Percentiles rank a stretch among this genome's conserved stretches.
These are phyloP conservation scores for Trematomus loennbergii DNA, from an alignment of 2,113 vertebrate genomes.

Conservation along the genomic window DNA sequence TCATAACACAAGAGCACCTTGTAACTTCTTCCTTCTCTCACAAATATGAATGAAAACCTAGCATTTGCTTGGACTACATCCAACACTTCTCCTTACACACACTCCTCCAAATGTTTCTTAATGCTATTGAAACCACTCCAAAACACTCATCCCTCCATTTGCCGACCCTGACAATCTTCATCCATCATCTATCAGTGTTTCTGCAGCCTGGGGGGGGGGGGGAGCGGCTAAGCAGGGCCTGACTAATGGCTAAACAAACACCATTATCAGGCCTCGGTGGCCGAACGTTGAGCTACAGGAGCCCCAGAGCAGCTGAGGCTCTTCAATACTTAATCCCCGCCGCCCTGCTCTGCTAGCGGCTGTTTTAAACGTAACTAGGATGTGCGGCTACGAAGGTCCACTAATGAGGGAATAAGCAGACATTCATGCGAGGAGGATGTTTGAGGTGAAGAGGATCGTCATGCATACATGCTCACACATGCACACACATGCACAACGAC, in stretches of 20 bases:
- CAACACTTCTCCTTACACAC: constrained; percentile 18
- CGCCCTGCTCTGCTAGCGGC: constrained; percentile 55
- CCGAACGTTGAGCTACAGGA: constrained; percentile 67
- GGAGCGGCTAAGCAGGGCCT: constrained; percentile 73
- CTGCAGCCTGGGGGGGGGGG: constrained; percentile 62
- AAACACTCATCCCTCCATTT: constrained; percentile 58
- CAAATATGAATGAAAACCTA: constrained; percentile 35
- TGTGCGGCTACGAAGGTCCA: constrained; percentile 34
- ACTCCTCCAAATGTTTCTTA: constrained; percentile 42
- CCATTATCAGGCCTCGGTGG: constrained; percentile 78
- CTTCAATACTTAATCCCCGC: constrained; percentile 77
- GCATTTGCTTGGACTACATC: constrained; percentile 32
- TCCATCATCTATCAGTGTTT: constrained; percentile 73
- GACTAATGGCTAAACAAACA: constrained; percentile 87
- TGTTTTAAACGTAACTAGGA: constrained; percentile 39
- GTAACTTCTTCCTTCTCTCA: constrained; percentile 13
- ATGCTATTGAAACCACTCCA: constrained; percentile 58
- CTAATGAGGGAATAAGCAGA: constrained; percentile 70
- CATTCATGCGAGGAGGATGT: constrained; percentile 39
- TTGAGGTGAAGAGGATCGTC: constrained; percentile 21
- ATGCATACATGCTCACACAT: constrained; percentile 20
- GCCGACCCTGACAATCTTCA: constrained; percentile 59
- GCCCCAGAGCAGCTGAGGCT: constrained; percentile 73
- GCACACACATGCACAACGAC: constrained; percentile 37
- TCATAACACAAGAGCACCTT: constrained; percentile 37